Conservation (phyloP, 2,113 vertebrate genomes). For the Talpa occidentalis region DNA sequence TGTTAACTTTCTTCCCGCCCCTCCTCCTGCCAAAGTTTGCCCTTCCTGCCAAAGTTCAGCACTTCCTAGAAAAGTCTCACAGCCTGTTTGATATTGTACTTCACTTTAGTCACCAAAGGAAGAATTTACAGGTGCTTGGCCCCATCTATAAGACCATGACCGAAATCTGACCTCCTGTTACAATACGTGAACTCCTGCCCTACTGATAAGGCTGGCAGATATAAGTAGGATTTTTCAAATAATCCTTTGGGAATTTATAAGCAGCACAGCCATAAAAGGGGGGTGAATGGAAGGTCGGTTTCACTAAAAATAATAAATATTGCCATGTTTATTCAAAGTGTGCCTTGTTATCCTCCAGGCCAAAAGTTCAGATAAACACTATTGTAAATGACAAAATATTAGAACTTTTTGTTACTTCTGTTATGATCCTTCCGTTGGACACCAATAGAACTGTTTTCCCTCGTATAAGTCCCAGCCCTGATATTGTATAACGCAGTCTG, state of each 20-base stretch:
- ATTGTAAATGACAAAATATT: slow-evolving; percentile 88
- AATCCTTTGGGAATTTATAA: slow-evolving; percentile 90
- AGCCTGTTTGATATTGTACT: slow-evolving; percentile 87
- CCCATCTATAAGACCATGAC: slow-evolving; percentile 89
- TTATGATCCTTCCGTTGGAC: slow-evolving; percentile 87
- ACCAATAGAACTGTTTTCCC: slow-evolving; percentile 81
- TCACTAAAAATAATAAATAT: slow-evolving; percentile 90
- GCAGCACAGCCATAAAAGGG: slow-evolving; percentile 87
- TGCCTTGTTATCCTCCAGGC: slow-evolving; percentile 87
- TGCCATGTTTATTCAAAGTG: slow-evolving; percentile 88
- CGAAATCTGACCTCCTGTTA: slow-evolving; percentile 87
- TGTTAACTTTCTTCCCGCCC: slow-evolving; percentile 86
- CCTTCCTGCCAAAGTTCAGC: slow-evolving; percentile 91
- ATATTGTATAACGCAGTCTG: slow-evolving; percentile 70
- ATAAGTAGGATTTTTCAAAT: slow-evolving; percentile 87
- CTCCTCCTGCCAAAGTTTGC: slow-evolving; percentile 88
- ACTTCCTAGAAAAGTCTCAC: slow-evolving; percentile 88
- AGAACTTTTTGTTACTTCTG: slow-evolving; percentile 84
- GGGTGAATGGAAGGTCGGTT: slow-evolving; percentile 90
- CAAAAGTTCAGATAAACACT: slow-evolving; percentile 86
- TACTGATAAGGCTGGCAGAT: slow-evolving; percentile 90
- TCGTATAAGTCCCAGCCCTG: slow-evolving; percentile 71
- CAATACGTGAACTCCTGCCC: slow-evolving; percentile 89
- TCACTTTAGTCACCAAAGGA: slow-evolving; percentile 86
- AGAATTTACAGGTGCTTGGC: slow-evolving; percentile 90